phyloP scores from a whole-genome alignment of 2,888 invertebrate species.

The Orchesella flavescens region DNA sequence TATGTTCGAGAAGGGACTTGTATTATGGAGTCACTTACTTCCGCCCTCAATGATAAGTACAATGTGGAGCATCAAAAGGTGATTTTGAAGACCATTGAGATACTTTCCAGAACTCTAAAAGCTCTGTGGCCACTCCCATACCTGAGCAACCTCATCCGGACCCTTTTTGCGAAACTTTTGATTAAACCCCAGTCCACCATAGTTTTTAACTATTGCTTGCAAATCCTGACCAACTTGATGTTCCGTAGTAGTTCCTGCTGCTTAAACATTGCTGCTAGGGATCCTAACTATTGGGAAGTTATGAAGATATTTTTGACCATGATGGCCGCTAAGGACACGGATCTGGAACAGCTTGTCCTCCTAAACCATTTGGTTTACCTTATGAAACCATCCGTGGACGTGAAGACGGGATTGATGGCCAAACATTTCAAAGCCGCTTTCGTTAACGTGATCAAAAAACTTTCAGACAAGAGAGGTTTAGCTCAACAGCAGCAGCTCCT shows the following conservation, averaged over 20 bases:
- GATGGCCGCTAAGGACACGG: not conserved
- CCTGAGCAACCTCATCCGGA: not conserved
- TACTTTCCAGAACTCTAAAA: not conserved
- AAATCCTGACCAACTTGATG: conserved; percentile 19
- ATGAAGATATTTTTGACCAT: not conserved
- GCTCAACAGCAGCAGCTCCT: too few relatives aligned
- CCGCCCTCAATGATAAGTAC: conserved; percentile 19
- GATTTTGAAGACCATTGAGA: conserved; percentile 25
- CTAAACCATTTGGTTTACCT: conserved; percentile 6
- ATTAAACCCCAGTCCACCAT: not conserved
- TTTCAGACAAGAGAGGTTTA: too few relatives aligned
- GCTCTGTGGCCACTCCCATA: conserved; percentile 25
- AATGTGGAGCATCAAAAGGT: not conserved
- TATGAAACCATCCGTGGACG: not conserved
- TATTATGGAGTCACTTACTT: conserved; percentile 2
- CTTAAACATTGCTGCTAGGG: conserved; percentile 14
- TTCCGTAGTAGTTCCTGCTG: conserved; percentile 12
- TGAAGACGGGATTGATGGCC: not conserved
- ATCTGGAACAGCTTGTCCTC: not conserved
- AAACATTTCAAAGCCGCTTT: conserved; percentile 4
- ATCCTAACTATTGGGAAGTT: conserved; percentile 7
- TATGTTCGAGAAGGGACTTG: conserved; percentile 17
- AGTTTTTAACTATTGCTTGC: not conserved
- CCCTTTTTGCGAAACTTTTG: not conserved
- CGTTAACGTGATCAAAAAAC: too few relatives aligned